phyloP scores from a whole-genome alignment of 2,888 invertebrate species.

The Leptopterna dolabrata region DNA sequence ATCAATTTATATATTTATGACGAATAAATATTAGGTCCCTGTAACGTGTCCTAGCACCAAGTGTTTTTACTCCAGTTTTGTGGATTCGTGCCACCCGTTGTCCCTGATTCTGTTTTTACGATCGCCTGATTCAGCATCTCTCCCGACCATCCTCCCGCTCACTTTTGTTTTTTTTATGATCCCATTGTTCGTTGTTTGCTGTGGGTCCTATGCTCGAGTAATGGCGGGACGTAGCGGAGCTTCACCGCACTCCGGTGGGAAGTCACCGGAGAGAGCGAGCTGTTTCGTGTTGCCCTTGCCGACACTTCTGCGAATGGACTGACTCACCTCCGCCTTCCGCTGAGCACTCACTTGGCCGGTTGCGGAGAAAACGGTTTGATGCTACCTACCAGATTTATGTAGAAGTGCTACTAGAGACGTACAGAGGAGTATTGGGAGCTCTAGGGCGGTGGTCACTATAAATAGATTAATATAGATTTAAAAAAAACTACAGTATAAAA shows the following conservation, averaged over 20 bases:
- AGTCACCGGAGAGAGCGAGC: background rate
- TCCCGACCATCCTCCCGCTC: background rate
- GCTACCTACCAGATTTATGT: no score
- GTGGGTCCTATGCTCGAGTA: background rate
- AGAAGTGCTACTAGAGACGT: no score
- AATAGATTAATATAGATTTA: no score
- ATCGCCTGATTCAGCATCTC: slow-evolving; percentile 19
- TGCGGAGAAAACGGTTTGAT: no score
- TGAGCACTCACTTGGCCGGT: no score
- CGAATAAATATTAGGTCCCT: background rate
- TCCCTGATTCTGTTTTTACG: slow-evolving; percentile 8
- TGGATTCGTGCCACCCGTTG: background rate
- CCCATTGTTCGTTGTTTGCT: slow-evolving; percentile 30
- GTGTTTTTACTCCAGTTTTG: background rate
- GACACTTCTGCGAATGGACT: background rate
- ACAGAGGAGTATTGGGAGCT: no score
- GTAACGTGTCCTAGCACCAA: background rate
- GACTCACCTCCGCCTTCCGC: background rate
- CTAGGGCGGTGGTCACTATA: no score
- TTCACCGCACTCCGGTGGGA: background rate
- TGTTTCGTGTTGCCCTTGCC: background rate
- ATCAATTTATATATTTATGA: no score
- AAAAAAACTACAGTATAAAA: no score
- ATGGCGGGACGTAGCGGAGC: background rate
- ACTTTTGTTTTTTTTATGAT: background rate